These are phyloP conservation scores for Acanthaster planci DNA, from an alignment of 35 echinoderm and acorn worm species.

Conservation along the genomic window DNA sequence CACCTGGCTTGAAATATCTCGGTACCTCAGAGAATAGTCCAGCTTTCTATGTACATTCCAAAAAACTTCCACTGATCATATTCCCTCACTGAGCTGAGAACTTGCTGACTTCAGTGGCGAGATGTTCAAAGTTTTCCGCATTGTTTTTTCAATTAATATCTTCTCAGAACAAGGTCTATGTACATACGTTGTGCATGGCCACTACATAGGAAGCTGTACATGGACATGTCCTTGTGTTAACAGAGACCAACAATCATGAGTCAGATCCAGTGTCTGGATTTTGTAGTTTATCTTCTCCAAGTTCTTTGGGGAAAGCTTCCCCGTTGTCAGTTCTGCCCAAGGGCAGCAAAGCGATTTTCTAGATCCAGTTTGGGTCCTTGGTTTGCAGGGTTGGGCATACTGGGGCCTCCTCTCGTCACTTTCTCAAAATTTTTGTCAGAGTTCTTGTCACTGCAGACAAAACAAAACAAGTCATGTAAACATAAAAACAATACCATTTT, in stretches of 20 bases:
- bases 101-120: too few relatives aligned
- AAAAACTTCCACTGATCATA: too few relatives aligned
- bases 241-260: not conserved
- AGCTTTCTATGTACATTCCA: too few relatives aligned
- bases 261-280: not conserved
- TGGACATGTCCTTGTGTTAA: too few relatives aligned
- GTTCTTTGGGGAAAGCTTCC: not conserved
- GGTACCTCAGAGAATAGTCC: too few relatives aligned
- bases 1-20: too few relatives aligned
- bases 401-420: constrained; percentile 50
- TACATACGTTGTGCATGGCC: too few relatives aligned
- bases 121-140: too few relatives aligned
- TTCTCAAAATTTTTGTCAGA: constrained; percentile 51
- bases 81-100: too few relatives aligned
- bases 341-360: constrained; percentile 63
- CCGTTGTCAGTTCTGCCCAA: constrained; percentile 19
- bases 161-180: too few relatives aligned
- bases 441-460: constrained; percentile 51
- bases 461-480: constrained; percentile 1
- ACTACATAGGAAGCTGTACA: too few relatives aligned
- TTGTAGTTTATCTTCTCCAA: not conserved
- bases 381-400: constrained; percentile 18
- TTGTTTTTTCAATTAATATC: too few relatives aligned
- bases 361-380: constrained; percentile 50
- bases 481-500: not conserved